A percentile compares a stretch with the other conserved stretches of the same genome.
phyloP scores from a whole-genome alignment of 2,888 invertebrate genomes.

The Psylliodes chrysocephalus region DNA sequence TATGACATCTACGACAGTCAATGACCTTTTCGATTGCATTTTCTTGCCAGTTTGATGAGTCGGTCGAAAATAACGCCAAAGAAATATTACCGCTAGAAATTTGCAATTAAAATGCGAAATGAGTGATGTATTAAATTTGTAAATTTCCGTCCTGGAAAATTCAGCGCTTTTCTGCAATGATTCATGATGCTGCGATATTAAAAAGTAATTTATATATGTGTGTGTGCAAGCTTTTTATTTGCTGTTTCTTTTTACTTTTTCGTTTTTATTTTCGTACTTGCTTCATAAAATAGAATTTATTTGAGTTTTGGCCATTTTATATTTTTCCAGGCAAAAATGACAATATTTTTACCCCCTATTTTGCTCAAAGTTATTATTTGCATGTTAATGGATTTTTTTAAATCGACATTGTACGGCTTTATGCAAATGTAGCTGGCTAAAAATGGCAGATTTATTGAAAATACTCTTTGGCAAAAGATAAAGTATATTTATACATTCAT shows the following conservation, averaged over 20 bases:
- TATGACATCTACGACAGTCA: slow-evolving; percentile 8
- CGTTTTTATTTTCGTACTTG: slow-evolving; percentile 58
- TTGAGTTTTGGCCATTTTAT: slow-evolving; percentile 48
- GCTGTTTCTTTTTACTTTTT: slow-evolving; percentile 53
- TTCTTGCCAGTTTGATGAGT: slow-evolving; percentile 34
- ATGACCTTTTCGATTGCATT: slow-evolving; percentile 30
- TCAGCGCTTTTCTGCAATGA: slow-evolving; percentile 60
- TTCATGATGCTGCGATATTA: slow-evolving; percentile 64
- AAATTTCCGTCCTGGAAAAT: slow-evolving; percentile 61
- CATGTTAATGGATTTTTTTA: slow-evolving; percentile 51
- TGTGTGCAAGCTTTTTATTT: slow-evolving; percentile 60
- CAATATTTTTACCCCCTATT: slow-evolving; percentile 50
- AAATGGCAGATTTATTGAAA: slow-evolving; percentile 7
- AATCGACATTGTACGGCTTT: slow-evolving; percentile 45
- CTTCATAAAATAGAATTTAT: slow-evolving; percentile 60
- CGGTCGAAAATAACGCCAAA: slow-evolving; percentile 31
- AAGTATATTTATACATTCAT: not conserved
- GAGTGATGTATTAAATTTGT: slow-evolving; percentile 61
- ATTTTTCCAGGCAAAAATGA: slow-evolving; percentile 49
- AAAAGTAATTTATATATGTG: slow-evolving; percentile 65
- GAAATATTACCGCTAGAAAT: slow-evolving; percentile 46
- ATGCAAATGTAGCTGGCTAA: slow-evolving; percentile 40
- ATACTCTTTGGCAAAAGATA: not conserved
- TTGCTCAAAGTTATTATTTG: slow-evolving; percentile 51
- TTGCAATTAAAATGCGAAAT: slow-evolving; percentile 57